Conservation (phyloP, 2,797 vertebrate species). For the Rhyacichthys aspro region DNA sequence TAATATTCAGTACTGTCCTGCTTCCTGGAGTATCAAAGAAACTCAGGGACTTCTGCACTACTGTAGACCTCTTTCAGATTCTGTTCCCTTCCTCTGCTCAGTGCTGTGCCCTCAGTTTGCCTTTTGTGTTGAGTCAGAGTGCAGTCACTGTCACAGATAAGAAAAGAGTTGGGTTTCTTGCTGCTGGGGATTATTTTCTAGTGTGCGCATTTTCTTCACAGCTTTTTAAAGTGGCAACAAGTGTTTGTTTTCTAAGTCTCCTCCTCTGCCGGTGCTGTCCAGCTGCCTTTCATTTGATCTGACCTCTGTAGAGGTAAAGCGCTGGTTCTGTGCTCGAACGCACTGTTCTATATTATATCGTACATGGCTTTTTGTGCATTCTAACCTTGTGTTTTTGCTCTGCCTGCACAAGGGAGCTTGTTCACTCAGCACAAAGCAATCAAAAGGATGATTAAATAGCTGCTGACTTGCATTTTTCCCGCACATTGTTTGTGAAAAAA, state of each 20-base stretch:
- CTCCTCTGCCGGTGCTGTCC: conserved; percentile 27
- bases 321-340: conserved; percentile 15
- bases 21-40: conserved; percentile 16
- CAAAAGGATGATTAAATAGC: conserved; percentile 77
- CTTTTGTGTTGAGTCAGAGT: conserved; percentile 47
- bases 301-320: conserved; percentile 16
- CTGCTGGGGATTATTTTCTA: conserved; percentile 37
- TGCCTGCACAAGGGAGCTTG: conserved; percentile 49
- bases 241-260: conserved; percentile 29
- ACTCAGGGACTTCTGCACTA: conserved; percentile 36
- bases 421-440: conserved; percentile 56
- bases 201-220: conserved; percentile 38
- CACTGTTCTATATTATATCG: conserved; percentile 20
- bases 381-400: conserved; percentile 49
- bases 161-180: conserved; percentile 32
- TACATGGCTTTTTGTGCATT: conserved; percentile 39
- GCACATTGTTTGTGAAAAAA: conserved; percentile 50
- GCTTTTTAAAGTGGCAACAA: conserved; percentile 33
- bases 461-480: conserved; percentile 77
- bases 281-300: conserved; percentile 25
- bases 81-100: conserved; percentile 60
- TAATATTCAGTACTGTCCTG: conserved; percentile 33
- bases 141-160: conserved; percentile 46
- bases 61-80: conserved; percentile 35
- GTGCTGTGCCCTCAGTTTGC: conserved; percentile 51